phyloP scores from a whole-genome alignment of 2,113 vertebrate genomes.

The Lagopus leucura region DNA sequence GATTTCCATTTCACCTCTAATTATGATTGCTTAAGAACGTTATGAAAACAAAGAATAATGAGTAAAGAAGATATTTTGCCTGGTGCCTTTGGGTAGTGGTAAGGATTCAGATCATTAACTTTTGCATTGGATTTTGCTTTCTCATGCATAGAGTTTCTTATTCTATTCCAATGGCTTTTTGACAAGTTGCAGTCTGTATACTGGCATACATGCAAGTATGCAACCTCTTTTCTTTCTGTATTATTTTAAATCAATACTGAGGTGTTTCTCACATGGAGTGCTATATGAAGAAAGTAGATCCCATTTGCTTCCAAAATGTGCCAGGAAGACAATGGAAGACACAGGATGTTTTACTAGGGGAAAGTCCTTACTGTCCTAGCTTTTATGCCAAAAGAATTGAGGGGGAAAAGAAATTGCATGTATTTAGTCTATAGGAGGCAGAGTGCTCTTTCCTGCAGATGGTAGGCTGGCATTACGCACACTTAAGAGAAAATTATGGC shows the following conservation, averaged over 20 bases:
- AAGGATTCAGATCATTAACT: slow-evolving; percentile 35
- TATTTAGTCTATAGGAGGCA: neutral
- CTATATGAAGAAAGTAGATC: neutral
- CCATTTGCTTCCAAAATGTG: neutral
- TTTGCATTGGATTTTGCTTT: slow-evolving; percentile 23
- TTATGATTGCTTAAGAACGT: neutral
- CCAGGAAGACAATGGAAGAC: neutral
- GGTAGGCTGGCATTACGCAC: neutral
- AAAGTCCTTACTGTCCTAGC: neutral
- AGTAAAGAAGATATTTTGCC: slow-evolving; percentile 11
- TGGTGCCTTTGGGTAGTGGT: slow-evolving; percentile 32
- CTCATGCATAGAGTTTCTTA: neutral
- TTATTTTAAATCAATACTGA: neutral
- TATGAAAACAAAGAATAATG: neutral
- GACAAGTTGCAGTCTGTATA: neutral
- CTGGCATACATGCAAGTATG: neutral
- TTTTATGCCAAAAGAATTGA: neutral
- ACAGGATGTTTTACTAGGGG: neutral
- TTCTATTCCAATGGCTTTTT: slow-evolving; percentile 8
- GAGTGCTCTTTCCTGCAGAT: neutral
- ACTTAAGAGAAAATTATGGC: neutral
- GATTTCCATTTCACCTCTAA: slow-evolving; percentile 10
- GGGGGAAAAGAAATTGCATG: neutral
- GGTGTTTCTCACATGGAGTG: neutral
- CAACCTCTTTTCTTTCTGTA: neutral